Evolutionary conservation across 2,888 invertebrate genomes (phyloP).

Genomic region (Embidobia sp.): DNA sequence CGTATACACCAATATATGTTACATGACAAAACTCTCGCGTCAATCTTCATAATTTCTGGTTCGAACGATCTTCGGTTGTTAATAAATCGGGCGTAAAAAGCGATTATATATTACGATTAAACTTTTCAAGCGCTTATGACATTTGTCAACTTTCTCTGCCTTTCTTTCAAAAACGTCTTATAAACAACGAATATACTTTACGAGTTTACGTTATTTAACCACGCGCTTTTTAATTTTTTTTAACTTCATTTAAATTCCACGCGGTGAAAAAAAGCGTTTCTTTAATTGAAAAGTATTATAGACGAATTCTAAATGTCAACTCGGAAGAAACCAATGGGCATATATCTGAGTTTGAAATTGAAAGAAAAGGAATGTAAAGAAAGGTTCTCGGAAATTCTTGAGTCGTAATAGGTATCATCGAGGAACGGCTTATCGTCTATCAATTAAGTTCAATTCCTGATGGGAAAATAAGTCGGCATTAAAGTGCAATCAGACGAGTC

Average conservation of each 20-base stretch:
- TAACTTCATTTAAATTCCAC: slow-evolving; percentile 15
- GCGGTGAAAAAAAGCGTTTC: not conserved
- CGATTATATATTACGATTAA: slow-evolving; percentile 44
- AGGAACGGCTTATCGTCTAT: not conserved
- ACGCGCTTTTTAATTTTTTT: slow-evolving; percentile 15
- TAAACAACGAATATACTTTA: slow-evolving; percentile 50
- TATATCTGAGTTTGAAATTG: no score
- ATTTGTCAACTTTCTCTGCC: slow-evolving; percentile 60
- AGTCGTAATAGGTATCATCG: not conserved
- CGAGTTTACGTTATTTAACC: slow-evolving; percentile 45
- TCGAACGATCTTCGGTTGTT: slow-evolving; percentile 27
- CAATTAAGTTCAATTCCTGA: slow-evolving; percentile 2
- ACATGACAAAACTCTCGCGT: not conserved
- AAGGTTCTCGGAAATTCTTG: no score
- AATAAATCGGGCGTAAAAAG: slow-evolving; percentile 30
- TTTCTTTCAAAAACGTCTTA: slow-evolving; percentile 37
- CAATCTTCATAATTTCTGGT: slow-evolving; percentile 9
- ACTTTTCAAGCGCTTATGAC: slow-evolving; percentile 37
- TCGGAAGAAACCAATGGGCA: not conserved
- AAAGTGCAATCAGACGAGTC: not conserved
- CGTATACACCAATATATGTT: not conserved
- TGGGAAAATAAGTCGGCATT: slow-evolving; percentile 3
- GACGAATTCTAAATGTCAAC: slow-evolving; percentile 31
- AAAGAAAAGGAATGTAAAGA: no score
- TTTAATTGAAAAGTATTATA: slow-evolving; percentile 33